phyloP scores from a whole-genome alignment of 2,888 invertebrate genomes.

The Epistrophella euchroma region DNA sequence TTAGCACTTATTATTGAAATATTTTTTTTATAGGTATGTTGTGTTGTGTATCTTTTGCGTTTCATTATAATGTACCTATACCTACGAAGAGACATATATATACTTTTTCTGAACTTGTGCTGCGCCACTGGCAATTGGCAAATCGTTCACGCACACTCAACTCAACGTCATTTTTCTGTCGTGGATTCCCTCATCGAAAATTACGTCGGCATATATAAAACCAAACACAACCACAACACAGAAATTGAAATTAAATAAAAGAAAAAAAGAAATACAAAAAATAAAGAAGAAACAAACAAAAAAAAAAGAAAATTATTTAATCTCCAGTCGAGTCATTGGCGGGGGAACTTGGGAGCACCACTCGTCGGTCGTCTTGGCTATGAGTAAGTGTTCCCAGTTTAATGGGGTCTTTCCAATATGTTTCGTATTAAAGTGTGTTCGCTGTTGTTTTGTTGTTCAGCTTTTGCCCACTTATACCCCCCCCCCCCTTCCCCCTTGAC shows the following conservation, averaged over 20 bases:
- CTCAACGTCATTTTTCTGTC: constrained; percentile 64
- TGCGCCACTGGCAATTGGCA: constrained; percentile 35
- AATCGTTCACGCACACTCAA: constrained; percentile 65
- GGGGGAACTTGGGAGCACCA: constrained; percentile 34
- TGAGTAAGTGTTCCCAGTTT: constrained; percentile 70
- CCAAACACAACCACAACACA: constrained; percentile 35
- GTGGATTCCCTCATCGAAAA: constrained; percentile 60
- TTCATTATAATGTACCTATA: not conserved
- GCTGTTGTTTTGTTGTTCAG: constrained; percentile 19
- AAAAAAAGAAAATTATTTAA: constrained; percentile 65
- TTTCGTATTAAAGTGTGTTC: constrained; percentile 28
- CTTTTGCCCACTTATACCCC: not conserved
- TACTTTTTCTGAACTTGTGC: constrained; percentile 39
- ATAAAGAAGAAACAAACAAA: constrained; percentile 20
- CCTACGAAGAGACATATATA: not conserved
- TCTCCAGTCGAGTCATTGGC: constrained; percentile 23
- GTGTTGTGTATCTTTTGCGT: constrained; percentile 31
- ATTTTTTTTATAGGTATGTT: constrained; percentile 39
- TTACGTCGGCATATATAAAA: constrained; percentile 44
- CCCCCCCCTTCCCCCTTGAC: not conserved
- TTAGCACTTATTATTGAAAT: constrained; percentile 66
- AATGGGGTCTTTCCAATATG: constrained; percentile 66
- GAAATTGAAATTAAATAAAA: constrained; percentile 30
- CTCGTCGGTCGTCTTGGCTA: constrained; percentile 19
- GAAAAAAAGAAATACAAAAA: constrained; percentile 17